Base-by-base conservation (phyloP, 1,140 invertebrate species). In the Rhizoglyphus robini region DNA sequence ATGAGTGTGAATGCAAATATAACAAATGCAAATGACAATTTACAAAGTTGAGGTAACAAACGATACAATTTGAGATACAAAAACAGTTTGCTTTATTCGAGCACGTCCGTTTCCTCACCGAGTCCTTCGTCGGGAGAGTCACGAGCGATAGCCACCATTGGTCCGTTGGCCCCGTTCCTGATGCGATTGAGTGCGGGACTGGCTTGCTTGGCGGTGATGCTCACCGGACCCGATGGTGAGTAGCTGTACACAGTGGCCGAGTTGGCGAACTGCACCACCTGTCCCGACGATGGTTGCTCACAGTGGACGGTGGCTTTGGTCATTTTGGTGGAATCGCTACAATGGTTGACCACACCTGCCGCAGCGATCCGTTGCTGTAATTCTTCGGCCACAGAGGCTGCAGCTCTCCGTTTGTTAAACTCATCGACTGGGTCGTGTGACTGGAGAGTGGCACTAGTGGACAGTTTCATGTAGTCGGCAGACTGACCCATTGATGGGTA, bases 91-190 rank as follows among this genome's bases (percentile, higher is more conserved):
- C 18, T 18, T 41, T 41, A 70, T 23, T 70, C 69, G 36, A 70
- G 54, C 54, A 69, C 68, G 57, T 71, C 71, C 11, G 71, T 71
- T 65, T 71, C 71, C 38, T 71, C 71, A n/a, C 71, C 71, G 25
- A 71, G 57, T 23, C 71, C 71, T 67, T 71, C 71, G 59, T 71
- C 71, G 23, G 71, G 71, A 25, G 70, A 71, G 67, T 71, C 71
- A 62, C 71, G 65, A n/a, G 70, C 70, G 29, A 70, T 67, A n/a
- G n/a, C n/a, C 0, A 68, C 60, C 23, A 66, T 65, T 48, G 58
- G 23, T 64, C 58, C 34, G 4, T 18, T 2, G 46, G 23, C 23
- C 48, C 18, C 13, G 31, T 48, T 57, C 25, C 46, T 13, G 13
- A 31, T 63, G 20, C 61, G 47, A 47, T 63, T 46, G 4, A 46